Evolutionary conservation across 2,797 vertebrate genomes (phyloP), one percentile per base, ranked within the genome.

Genomic region (Furcifer pardalis): DNA sequence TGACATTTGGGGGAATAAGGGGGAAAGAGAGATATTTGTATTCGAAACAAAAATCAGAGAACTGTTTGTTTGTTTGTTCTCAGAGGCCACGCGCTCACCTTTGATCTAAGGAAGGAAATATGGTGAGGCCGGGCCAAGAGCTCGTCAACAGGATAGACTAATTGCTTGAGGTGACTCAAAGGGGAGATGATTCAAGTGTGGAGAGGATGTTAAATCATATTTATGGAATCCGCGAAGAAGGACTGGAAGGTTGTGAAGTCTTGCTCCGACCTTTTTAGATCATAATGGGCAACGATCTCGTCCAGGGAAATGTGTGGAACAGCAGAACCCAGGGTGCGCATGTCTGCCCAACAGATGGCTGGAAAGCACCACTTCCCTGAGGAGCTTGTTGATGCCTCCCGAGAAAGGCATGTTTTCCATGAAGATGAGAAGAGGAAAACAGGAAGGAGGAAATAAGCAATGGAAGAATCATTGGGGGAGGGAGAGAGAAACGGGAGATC

Each of bases 371-470:
- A 72, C 23, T 27, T 79, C 83, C 77, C 83, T 74, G 35, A 0
- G 0, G 0, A 79, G 68, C 12, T 56, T 79, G 19, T 60, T 85
- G 79, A 42, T 78, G 84, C 89, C 77, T 85, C 35, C 87, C 60
- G 37, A 84, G 84, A 87, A 79, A 86, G 83, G 32, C 77, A 15
- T 89, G 32, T 94, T 94, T 94, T 83, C 89, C 88, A 91, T 88
- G 89, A 12, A 88, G 91, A 93, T 63, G 73, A 86, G 65, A 7
- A 23, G 89, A 25, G 89, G 92, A 74, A 92, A 92, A 90, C 42
- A 84, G 91, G 35, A 37, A 95, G 88, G 91, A 94, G 93, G 79
- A 94, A 91, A 87, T 13, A 93, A 85, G 93, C 79, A 89, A 88
- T 90, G 93, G 86, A 82, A 90, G 90, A 82, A 89, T 87, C 86